A percentile compares a stretch with the other conserved stretches of the same genome.
Evolutionary conservation across 2,797 vertebrate genomes (phyloP).

Genomic region (Nothura maculosa): DNA sequence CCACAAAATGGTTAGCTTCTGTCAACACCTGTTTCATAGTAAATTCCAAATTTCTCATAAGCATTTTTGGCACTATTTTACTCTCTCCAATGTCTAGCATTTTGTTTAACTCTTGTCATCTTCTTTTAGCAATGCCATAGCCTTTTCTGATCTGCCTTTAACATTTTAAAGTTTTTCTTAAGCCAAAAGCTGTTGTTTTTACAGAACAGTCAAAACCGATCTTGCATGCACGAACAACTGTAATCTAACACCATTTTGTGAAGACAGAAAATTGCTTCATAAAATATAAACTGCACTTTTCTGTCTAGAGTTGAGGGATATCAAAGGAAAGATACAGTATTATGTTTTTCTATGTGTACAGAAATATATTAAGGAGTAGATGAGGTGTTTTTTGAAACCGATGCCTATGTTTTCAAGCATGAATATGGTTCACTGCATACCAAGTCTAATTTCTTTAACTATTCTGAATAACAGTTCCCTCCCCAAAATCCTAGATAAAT

Average conservation of each 20-base stretch:
- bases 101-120: slow-evolving; percentile 31
- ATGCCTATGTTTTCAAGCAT: neutral
- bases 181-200: slow-evolving; percentile 32
- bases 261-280: slow-evolving; percentile 10
- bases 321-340: neutral
- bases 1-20: slow-evolving; percentile 63
- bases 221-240: neutral
- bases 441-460: neutral
- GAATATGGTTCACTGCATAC: neutral
- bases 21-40: slow-evolving; percentile 56
- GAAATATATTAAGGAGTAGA: neutral
- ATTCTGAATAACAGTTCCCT: neutral
- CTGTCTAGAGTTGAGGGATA: neutral
- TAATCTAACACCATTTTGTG: slow-evolving; percentile 5
- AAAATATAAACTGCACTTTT: neutral
- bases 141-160: slow-evolving; percentile 28
- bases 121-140: neutral
- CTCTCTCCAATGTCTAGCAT: neutral
- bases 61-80: slow-evolving; percentile 33
- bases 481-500: neutral
- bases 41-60: slow-evolving; percentile 44
- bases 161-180: slow-evolving; percentile 11
- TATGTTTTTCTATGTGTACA: neutral
- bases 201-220: neutral
- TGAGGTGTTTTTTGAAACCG: neutral